Conservation (phyloP, 1,140 invertebrate genomes). For the Sycobia sp. region DNA sequence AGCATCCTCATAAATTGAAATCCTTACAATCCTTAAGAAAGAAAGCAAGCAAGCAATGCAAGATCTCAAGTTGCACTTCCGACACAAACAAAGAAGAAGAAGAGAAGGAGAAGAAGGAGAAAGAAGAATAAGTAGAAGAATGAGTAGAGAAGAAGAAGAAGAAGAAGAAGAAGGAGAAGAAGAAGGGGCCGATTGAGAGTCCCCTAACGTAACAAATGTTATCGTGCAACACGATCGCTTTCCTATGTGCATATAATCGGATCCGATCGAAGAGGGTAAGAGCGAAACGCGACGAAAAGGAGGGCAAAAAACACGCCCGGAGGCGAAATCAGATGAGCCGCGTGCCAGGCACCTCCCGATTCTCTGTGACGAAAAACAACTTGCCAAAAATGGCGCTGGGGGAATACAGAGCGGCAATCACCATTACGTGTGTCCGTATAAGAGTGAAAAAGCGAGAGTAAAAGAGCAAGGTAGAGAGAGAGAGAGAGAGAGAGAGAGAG, state of each 20-base stretch:
- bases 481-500: neutral
- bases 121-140: no score
- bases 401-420: constrained; percentile 53
- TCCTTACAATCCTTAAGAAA: neutral
- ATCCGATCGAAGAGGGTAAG: constrained; percentile 25
- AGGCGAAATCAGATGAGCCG: constrained; percentile 1
- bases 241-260: constrained; percentile 28
- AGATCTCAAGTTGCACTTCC: constrained; percentile 5
- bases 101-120: no score
- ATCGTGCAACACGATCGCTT: constrained; percentile 30
- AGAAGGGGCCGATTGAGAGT: neutral
- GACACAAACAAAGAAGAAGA: no score
- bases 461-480: neutral
- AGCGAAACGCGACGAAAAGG: constrained; percentile 5
- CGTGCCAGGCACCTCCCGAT: neutral
- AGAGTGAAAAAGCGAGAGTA: no score
- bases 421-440: constrained; percentile 45
- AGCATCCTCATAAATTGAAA: constrained; percentile 19
- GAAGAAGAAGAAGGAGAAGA: neutral
- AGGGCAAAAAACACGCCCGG: constrained; percentile 6
- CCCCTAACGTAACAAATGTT: constrained; percentile 23
- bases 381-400: constrained; percentile 55
- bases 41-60: neutral
- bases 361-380: constrained; percentile 39
- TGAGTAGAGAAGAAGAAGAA: no score